These are phyloP conservation scores for Thecophora atra DNA, from an alignment of 2,888 invertebrate genomes.

Conservation along the genomic window DNA sequence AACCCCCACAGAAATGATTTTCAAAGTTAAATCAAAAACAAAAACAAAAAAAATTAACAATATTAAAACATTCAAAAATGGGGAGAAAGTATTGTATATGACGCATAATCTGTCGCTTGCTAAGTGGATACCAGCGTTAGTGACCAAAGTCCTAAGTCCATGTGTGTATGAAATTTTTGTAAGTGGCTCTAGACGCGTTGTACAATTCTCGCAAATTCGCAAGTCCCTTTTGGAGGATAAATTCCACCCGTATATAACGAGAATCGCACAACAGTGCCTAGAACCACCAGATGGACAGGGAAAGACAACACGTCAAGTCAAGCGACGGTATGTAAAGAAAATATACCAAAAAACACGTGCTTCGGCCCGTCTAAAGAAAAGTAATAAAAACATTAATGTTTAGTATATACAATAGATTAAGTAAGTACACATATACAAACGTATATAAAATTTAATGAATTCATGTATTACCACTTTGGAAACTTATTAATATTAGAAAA, in stretches of 20 bases:
- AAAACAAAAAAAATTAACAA: neutral
- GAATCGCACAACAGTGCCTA: neutral
- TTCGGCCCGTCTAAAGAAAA: too few species aligned
- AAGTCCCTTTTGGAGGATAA: conserved; percentile 31
- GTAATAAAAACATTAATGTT: too few species aligned
- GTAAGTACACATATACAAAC: too few species aligned
- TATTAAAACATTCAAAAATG: neutral
- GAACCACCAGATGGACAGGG: too few species aligned
- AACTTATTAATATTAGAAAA: too few species aligned
- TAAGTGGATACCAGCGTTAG: conserved; percentile 33
- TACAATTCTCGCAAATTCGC: conserved; percentile 15
- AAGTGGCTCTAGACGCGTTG: conserved; percentile 6
- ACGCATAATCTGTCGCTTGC: neutral
- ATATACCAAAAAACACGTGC: too few species aligned
- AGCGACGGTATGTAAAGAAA: too few species aligned
- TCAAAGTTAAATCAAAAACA: conserved; percentile 36
- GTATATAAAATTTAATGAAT: too few species aligned
- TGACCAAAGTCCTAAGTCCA: conserved; percentile 24
- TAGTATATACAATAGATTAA: too few species aligned
- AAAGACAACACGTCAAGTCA: too few species aligned
- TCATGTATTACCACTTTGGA: too few species aligned
- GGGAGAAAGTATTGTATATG: conserved; percentile 23
- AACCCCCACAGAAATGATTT: conserved; percentile 32
- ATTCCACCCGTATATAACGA: conserved; percentile 26
- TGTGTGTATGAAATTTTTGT: conserved; percentile 28